Conservation (phyloP, 2,888 invertebrate genomes). For the Pollenia angustigena region DNA sequence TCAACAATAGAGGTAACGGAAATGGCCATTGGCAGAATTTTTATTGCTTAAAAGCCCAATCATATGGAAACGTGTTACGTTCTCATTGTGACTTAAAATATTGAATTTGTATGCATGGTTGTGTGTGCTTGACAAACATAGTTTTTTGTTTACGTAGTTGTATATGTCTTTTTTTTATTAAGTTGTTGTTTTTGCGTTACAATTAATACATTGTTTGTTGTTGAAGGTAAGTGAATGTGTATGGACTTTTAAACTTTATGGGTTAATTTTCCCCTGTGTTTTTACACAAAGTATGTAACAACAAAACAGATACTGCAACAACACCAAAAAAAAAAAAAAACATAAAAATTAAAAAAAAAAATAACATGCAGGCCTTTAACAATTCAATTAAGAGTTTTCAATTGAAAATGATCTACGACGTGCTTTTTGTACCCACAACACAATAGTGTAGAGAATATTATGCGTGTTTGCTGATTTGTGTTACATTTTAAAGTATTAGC, state of each 20-base stretch:
- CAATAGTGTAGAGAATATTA: too few species aligned
- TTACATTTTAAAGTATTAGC: too few species aligned
- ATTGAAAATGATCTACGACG: too few species aligned
- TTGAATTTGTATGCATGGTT: neutral
- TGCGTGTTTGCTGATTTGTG: too few species aligned
- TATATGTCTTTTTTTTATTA: too few species aligned
- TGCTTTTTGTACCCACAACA: too few species aligned
- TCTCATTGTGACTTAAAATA: slow-evolving; percentile 21
- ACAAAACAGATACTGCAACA: too few species aligned
- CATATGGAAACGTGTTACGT: slow-evolving; percentile 63
- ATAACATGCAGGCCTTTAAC: neutral
- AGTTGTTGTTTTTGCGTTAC: neutral
- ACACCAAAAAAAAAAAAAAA: neutral
- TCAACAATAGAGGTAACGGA: slow-evolving; percentile 48
- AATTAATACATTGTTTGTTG: slow-evolving; percentile 5
- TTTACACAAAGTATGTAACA: too few species aligned
- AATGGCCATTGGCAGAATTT: slow-evolving; percentile 59
- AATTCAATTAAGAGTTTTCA: slow-evolving; percentile 38
- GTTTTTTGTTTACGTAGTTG: neutral
- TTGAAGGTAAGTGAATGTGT: neutral
- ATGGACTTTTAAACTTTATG: neutral
- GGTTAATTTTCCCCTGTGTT: neutral
- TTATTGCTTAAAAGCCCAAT: slow-evolving; percentile 66
- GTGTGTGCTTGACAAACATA: neutral
- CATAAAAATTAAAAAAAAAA: neutral